A percentile compares a stretch with the other conserved stretches of the same genome.
Evolutionary conservation across 2,113 vertebrate genomes (phyloP).

Genomic region (Nettapus auritus): DNA sequence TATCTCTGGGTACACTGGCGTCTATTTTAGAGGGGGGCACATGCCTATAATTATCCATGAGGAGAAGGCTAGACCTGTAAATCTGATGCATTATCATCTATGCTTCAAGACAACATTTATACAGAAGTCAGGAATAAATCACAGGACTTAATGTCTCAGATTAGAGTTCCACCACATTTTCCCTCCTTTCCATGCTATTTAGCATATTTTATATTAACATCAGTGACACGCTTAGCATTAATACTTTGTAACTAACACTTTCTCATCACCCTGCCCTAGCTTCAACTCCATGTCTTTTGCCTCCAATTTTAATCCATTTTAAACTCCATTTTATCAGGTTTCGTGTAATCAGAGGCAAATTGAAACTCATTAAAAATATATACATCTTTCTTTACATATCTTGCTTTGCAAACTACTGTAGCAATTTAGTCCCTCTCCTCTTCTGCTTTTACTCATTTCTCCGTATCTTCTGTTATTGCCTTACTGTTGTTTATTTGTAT

Average conservation of each 20-base stretch:
- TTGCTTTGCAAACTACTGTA: neutral
- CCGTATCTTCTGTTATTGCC: fast-evolving
- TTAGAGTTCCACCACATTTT: neutral
- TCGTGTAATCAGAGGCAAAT: neutral
- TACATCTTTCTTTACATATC: neutral
- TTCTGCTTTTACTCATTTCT: neutral
- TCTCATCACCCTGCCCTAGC: neutral
- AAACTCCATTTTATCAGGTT: neutral
- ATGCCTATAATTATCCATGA: neutral
- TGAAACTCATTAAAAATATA: neutral
- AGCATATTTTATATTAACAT: neutral
- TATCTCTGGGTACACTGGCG: neutral
- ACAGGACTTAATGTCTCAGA: neutral
- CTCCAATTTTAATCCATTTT: conserved; percentile 11
- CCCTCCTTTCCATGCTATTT: neutral
- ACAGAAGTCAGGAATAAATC: neutral
- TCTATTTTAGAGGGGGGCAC: neutral
- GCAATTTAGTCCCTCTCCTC: neutral
- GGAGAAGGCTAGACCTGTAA: neutral
- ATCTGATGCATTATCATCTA: neutral
- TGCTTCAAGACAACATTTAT: neutral
- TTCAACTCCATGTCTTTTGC: neutral
- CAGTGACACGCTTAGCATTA: neutral
- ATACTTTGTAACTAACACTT: neutral
- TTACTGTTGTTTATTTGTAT: neutral